phyloP scores from a whole-genome alignment of 2,888 invertebrate species.

The Agriotes lineatus region DNA sequence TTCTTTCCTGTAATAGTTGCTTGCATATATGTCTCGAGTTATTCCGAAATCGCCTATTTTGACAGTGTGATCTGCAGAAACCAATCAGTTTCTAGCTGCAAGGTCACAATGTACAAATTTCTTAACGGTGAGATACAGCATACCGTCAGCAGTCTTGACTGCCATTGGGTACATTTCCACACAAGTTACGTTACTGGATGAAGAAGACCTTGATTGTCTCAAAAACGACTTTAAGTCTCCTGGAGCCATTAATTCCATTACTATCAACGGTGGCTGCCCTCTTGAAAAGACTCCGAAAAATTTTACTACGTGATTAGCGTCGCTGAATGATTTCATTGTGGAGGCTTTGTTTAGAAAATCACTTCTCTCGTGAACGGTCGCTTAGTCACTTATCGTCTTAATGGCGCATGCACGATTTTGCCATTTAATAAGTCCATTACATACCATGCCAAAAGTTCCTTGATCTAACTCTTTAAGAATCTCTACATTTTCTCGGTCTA shows the following conservation, averaged over 20 bases:
- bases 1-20: slow-evolving; percentile 73
- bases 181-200: slow-evolving; percentile 69
- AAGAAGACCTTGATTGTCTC: slow-evolving; percentile 68
- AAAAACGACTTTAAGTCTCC: slow-evolving; percentile 79
- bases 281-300: slow-evolving; percentile 79
- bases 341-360: slow-evolving; percentile 79
- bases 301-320: slow-evolving; percentile 76
- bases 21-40: slow-evolving; percentile 77
- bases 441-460: slow-evolving; percentile 82
- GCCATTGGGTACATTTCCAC: slow-evolving; percentile 74
- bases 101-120: slow-evolving; percentile 81
- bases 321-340: slow-evolving; percentile 77
- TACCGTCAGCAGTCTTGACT: slow-evolving; percentile 82
- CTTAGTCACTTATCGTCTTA: slow-evolving; percentile 74
- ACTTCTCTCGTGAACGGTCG: slow-evolving; percentile 70
- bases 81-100: slow-evolving; percentile 81
- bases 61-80: slow-evolving; percentile 72
- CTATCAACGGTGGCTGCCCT: slow-evolving; percentile 76
- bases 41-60: slow-evolving; percentile 77
- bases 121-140: slow-evolving; percentile 81
- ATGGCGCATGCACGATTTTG: slow-evolving; percentile 69
- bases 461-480: slow-evolving; percentile 71
- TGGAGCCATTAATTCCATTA: slow-evolving; percentile 84
- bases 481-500: slow-evolving; percentile 71
- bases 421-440: slow-evolving; percentile 70